phyloP scores from a whole-genome alignment of 1,140 invertebrate species.

The Dryas iulia region DNA sequence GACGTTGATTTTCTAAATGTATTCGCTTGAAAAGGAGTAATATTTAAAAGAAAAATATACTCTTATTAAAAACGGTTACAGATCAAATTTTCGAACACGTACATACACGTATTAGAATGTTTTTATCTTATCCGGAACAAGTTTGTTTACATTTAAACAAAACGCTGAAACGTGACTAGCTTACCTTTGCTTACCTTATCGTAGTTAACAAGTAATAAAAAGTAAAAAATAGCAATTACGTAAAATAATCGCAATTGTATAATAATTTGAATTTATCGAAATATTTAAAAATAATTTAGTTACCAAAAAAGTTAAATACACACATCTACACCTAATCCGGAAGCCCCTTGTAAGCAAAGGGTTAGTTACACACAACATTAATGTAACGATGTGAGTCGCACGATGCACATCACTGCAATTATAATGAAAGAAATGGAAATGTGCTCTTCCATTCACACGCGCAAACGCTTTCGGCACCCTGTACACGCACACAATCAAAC shows the following conservation, averaged over 20 bases:
- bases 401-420: conserved; percentile 76
- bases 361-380: conserved; percentile 50
- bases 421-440: conserved; percentile 76
- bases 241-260: conserved; percentile 34
- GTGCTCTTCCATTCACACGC: conserved; percentile 78
- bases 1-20: too few relatives aligned
- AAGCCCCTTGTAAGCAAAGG: conserved; percentile 45
- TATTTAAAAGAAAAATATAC: too few relatives aligned
- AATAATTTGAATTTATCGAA: not conserved
- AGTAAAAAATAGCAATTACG: conserved; percentile 53
- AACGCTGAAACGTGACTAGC: conserved; percentile 71
- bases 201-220: conserved; percentile 71
- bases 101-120: conserved; percentile 37
- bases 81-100: not conserved
- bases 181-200: conserved; percentile 67
- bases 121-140: conserved; percentile 78
- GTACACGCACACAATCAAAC: conserved; percentile 52
- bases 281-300: conserved; percentile 20
- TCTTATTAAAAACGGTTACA: not conserved
- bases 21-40: too few relatives aligned
- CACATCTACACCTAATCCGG: not conserved
- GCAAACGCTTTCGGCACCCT: conserved; percentile 71
- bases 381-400: conserved; percentile 58
- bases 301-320: conserved; percentile 12
- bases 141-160: conserved; percentile 76